Evolutionary conservation across 2,113 vertebrate genomes (phyloP).

Genomic region (Dolichallabes microphthalmus): DNA sequence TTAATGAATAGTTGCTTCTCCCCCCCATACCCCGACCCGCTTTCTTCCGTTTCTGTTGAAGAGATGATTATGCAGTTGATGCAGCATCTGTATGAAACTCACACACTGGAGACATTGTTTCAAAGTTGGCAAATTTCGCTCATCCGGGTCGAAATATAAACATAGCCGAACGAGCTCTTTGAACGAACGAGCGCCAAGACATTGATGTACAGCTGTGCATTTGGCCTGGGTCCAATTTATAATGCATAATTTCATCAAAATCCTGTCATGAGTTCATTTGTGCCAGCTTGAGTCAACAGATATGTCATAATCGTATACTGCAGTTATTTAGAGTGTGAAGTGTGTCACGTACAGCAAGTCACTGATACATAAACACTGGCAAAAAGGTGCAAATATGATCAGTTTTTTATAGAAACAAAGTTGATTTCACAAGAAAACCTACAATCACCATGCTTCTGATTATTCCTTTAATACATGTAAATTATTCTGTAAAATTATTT

Average conservation of each 20-base stretch:
- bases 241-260: conserved; percentile 3
- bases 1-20: conserved; percentile 8
- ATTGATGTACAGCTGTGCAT: neutral
- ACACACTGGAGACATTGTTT: conserved; percentile 42
- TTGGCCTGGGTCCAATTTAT: neutral
- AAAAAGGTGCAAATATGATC: neutral
- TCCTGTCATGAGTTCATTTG: conserved; percentile 13
- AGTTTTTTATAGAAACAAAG: neutral
- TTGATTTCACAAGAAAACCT: neutral
- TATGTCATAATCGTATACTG: neutral
- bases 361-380: neutral
- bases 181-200: neutral
- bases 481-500: neutral
- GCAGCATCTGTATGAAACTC: conserved; percentile 45
- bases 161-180: conserved; percentile 38
- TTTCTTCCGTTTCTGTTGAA: conserved; percentile 37
- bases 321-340: neutral
- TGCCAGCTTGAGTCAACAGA: neutral
- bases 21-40: too few species aligned
- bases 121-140: conserved; percentile 50
- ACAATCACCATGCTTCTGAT: neutral
- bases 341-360: neutral
- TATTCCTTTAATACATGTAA: neutral
- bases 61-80: conserved; percentile 48
- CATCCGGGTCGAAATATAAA: conserved; percentile 63